These are phyloP conservation scores for Oxyteleia sp. DNA, from an alignment of 2,888 invertebrate genomes.

Conservation along the genomic window DNA sequence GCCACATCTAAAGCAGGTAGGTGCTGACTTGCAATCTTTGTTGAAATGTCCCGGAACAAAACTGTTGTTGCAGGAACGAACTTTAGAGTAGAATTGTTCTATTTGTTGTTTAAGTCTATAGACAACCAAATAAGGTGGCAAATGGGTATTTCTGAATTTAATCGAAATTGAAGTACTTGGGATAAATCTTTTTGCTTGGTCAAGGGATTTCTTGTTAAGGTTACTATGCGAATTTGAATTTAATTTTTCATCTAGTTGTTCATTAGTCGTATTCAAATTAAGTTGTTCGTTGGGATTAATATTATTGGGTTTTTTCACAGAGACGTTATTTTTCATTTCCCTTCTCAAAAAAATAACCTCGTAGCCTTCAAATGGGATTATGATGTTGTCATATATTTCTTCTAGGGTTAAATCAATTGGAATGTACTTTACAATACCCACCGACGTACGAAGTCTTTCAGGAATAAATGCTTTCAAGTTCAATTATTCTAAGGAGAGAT, in stretches of 20 bases:
- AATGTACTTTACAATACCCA: not conserved
- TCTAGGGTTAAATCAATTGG: not conserved
- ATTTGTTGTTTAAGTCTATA: not conserved
- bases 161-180: too few relatives aligned
- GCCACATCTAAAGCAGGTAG: not conserved
- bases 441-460: not conserved
- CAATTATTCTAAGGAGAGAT: not conserved
- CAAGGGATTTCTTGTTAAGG: too few relatives aligned
- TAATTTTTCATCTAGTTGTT: too few relatives aligned
- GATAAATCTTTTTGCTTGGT: too few relatives aligned
- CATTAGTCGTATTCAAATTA: too few relatives aligned
- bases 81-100: not conserved
- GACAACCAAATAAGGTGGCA: not conserved
- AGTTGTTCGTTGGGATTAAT: too few relatives aligned
- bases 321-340: too few relatives aligned
- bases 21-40: not conserved
- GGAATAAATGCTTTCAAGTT: not conserved
- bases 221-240: too few relatives aligned
- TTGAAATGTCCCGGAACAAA: not conserved
- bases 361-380: not conserved
- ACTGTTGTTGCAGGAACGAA: not conserved
- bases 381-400: not conserved
- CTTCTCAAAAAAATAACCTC: not conserved
- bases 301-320: too few relatives aligned
- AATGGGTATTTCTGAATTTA: constrained; percentile 6